Conservation (phyloP, 2,797 vertebrate genomes). For the Eurystomus glaucurus region DNA sequence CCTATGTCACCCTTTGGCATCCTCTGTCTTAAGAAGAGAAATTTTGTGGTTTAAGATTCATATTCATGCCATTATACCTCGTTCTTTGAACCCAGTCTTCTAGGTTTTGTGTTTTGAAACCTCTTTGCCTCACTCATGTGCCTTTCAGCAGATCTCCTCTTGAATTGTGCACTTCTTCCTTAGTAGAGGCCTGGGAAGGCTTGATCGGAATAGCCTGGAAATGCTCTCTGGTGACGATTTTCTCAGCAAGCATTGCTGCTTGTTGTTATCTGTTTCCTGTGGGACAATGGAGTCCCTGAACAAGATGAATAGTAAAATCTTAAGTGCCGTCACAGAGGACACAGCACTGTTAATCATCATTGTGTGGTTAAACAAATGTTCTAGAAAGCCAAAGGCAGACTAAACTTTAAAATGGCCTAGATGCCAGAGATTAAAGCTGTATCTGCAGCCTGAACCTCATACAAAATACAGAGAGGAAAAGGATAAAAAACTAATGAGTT, state of each 20-base stretch:
- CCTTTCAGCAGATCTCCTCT: background rate
- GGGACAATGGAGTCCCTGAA: conserved; percentile 57
- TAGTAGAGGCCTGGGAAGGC: background rate
- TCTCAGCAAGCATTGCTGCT: background rate
- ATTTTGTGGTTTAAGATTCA: background rate
- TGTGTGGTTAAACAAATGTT: conserved; percentile 54
- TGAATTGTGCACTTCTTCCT: background rate
- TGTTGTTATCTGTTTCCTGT: conserved; percentile 64
- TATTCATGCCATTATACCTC: background rate
- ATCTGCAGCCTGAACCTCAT: background rate
- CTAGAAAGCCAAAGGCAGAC: conserved; percentile 24
- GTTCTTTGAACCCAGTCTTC: background rate
- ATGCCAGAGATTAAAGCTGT: conserved; percentile 29
- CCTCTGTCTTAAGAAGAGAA: background rate
- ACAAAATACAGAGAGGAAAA: background rate
- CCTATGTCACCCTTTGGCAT: fast-evolving
- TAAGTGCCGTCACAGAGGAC: conserved; percentile 17
- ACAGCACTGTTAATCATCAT: conserved; percentile 62
- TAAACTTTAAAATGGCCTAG: conserved; percentile 57
- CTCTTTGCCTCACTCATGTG: background rate
- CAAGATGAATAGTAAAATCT: conserved; percentile 58
- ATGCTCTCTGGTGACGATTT: background rate
- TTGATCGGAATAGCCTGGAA: background rate
- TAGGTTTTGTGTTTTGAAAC: background rate
- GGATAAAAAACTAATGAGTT: background rate